A percentile compares a stretch with the other conserved stretches of the same genome.
Conservation (phyloP, 2,797 vertebrate species). For the Sandelia bainsii region DNA sequence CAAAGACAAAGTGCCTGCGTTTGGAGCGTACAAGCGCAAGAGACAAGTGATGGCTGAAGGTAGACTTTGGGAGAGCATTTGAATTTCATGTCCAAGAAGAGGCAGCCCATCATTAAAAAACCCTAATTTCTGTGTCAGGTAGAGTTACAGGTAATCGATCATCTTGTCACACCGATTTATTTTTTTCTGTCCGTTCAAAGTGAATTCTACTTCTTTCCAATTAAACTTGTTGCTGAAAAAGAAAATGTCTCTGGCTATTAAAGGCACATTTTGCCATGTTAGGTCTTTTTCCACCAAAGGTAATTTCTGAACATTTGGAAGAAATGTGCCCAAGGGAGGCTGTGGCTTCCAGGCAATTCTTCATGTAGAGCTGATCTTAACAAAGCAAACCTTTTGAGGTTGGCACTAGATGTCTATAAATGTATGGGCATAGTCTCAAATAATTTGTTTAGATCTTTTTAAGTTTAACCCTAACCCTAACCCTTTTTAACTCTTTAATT, state of each 20-base stretch:
- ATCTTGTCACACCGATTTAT: slow-evolving; percentile 91
- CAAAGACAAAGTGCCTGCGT: slow-evolving; percentile 96
- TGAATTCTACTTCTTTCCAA: slow-evolving; percentile 89
- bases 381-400: slow-evolving; percentile 45
- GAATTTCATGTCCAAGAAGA: slow-evolving; percentile 95
- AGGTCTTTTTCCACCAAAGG: slow-evolving; percentile 72
- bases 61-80: slow-evolving; percentile 94
- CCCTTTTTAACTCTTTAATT: not conserved
- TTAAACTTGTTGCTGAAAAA: slow-evolving; percentile 90
- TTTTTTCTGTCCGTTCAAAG: slow-evolving; percentile 86
- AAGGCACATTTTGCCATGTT: slow-evolving; percentile 83
- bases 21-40: slow-evolving; percentile 89
- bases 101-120: slow-evolving; percentile 95
- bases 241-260: slow-evolving; percentile 84
- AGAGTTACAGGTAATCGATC: slow-evolving; percentile 95
- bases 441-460: slow-evolving; percentile 18
- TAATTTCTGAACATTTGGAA: slow-evolving; percentile 79
- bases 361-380: slow-evolving; percentile 62
- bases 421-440: slow-evolving; percentile 22
- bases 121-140: slow-evolving; percentile 95
- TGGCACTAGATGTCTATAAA: slow-evolving; percentile 21
- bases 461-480: too few relatives aligned
- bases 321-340: slow-evolving; percentile 62
- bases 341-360: slow-evolving; percentile 64
- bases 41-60: slow-evolving; percentile 91